phyloP scores from a whole-genome alignment of 2,113 vertebrate species.

The Eurystomus gularis region DNA sequence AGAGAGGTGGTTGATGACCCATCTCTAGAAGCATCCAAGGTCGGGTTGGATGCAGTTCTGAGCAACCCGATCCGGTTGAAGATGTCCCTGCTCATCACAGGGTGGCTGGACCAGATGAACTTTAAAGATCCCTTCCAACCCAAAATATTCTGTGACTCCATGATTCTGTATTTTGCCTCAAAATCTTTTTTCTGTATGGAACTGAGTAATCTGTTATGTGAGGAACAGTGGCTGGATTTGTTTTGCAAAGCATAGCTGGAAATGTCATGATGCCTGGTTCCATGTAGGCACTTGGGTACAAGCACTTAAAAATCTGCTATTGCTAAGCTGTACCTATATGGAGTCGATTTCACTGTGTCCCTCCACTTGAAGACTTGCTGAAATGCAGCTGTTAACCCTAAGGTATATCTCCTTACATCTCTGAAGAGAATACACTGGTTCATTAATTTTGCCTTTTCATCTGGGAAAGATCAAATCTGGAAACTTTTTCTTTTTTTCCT shows the following conservation, averaged over 20 bases:
- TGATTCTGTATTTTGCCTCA: background rate
- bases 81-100: background rate
- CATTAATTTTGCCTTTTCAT: slow-evolving; percentile 54
- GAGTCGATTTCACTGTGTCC: background rate
- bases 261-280: background rate
- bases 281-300: background rate
- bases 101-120: background rate
- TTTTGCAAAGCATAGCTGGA: background rate
- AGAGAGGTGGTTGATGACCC: background rate
- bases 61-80: background rate
- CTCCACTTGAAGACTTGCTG: slow-evolving; percentile 32
- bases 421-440: slow-evolving; percentile 10
- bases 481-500: background rate
- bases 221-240: background rate
- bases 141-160: background rate
- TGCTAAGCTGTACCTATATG: background rate
- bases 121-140: background rate
- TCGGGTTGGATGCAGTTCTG: background rate
- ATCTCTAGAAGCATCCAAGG: background rate
- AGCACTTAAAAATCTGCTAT: background rate
- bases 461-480: slow-evolving; percentile 60
- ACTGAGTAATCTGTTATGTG: background rate
- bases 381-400: slow-evolving; percentile 46
- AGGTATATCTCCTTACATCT: slow-evolving; percentile 4
- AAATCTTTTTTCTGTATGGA: background rate